Evolutionary conservation across 2,888 invertebrate genomes (phyloP).

Genomic region (Aspidiotus rigidus): DNA sequence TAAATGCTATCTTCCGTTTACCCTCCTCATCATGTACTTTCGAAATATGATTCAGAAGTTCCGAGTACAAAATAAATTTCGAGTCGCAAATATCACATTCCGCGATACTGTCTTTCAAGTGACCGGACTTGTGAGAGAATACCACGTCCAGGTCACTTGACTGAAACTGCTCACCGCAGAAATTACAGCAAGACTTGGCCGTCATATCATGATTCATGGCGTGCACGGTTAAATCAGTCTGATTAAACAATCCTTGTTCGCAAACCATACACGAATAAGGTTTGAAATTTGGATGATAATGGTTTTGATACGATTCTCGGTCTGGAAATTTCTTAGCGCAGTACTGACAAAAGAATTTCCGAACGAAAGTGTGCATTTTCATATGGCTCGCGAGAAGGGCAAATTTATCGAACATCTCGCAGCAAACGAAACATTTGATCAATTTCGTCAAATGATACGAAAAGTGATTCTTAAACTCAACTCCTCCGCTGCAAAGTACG

Average conservation of each 20-base stretch:
- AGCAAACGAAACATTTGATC: not conserved
- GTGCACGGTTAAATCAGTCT: not conserved
- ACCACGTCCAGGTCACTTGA: not conserved
- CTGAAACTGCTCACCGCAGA: not conserved
- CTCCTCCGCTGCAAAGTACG: not conserved
- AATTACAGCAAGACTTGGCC: not conserved
- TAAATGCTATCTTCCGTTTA: too few relatives aligned
- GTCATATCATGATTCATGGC: not conserved
- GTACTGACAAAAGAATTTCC: not conserved
- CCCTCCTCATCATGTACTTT: not conserved
- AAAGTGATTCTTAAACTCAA: not conserved
- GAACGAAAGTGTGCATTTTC: not conserved
- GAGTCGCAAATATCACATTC: not conserved
- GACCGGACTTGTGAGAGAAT: not conserved
- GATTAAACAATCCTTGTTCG: not conserved
- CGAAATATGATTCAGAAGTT: not conserved
- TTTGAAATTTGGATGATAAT: not conserved
- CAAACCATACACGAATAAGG: not conserved
- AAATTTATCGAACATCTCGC: conserved; percentile 2
- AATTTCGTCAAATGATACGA: not conserved
- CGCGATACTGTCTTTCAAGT: not conserved
- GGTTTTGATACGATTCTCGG: not conserved
- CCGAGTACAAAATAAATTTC: not conserved
- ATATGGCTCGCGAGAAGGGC: not conserved
- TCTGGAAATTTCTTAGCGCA: not conserved